Base-by-base conservation (phyloP, 2,888 invertebrate genomes). In the Torymus aiolomorphi region DNA sequence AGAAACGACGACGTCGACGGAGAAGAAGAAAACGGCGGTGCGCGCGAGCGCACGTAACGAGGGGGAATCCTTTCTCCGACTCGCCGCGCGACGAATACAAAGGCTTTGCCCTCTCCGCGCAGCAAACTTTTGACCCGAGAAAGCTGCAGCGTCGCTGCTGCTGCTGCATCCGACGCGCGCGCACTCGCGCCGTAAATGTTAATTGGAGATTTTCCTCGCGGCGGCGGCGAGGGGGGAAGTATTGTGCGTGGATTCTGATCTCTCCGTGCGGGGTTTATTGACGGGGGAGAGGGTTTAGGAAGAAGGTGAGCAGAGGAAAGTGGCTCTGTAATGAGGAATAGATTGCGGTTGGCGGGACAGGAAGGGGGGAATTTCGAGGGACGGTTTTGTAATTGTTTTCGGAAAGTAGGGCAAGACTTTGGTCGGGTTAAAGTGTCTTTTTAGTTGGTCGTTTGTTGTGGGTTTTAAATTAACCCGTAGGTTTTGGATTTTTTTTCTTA, bases 161-260 rank as follows among this genome's bases (percentile, higher is more conserved):
- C 31, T 42, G 42, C 42, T 42, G 42, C 42, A 42, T 42, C 42
- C 42, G 42, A 42, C 42, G 42, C 42, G 42, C 5, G 42, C 8
- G 42, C 42, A 42, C 42, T 42, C 42, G 8, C 18, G 8, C 52
- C 24, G 66, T 62, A 70, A 80, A 73, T 63, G 80, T 73, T 80
- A 76, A 80, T 80, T 80, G 72, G 73, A 76, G 76, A 76, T 76
- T 67, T 75, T 75, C 75, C 49, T 11, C 20, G 57, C 10, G 31
- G 52, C 13, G 62, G 12, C 59, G 10, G 2, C 11, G 20, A 20
- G 61, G 51, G 71, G 8, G 51, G 18, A 14, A 24, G 61, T 10
- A 61, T 13, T 10, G n/a, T 57, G 61, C 56, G 24, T n/a, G 14
- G 65, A 14, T 73, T 63, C 56, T 61, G 13, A 20, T 66, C 42